Conservation (phyloP, 2,888 invertebrate genomes). For the Plemyria rubiginata region DNA sequence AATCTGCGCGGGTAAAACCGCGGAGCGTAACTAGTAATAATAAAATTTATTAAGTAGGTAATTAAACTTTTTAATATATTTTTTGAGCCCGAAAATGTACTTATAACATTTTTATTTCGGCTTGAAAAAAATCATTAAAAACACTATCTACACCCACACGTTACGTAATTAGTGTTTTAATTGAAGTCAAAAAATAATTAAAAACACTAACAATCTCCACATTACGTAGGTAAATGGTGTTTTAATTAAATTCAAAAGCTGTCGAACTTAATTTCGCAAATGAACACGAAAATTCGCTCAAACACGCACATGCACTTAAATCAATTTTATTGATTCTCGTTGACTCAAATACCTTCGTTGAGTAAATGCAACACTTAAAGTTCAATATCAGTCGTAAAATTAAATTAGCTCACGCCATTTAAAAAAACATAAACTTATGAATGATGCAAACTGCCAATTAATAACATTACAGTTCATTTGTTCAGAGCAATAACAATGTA, state of each 20-base stretch:
- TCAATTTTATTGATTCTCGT: conserved; percentile 32
- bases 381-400: conserved; percentile 54
- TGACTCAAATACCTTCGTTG: conserved; percentile 19
- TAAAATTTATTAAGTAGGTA: too few species aligned
- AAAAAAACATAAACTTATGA: conserved; percentile 33
- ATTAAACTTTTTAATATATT: too few species aligned
- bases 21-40: too few species aligned
- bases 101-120: too few species aligned
- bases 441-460: conserved; percentile 33
- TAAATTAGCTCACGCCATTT: conserved; percentile 49
- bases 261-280: conserved; percentile 3
- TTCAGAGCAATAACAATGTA: conserved; percentile 2
- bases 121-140: too few species aligned
- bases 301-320: conserved; percentile 16
- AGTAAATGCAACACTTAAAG: conserved; percentile 28
- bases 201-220: too few species aligned
- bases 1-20: too few species aligned
- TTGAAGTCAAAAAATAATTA: neutral
- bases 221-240: too few species aligned
- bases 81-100: too few species aligned
- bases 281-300: conserved; percentile 18
- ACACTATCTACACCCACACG: too few species aligned
- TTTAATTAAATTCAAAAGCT: neutral
- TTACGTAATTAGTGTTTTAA: too few species aligned
- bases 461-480: conserved; percentile 29